Conservation (phyloP, 2,888 invertebrate genomes). For the Dascillus cervinus region DNA sequence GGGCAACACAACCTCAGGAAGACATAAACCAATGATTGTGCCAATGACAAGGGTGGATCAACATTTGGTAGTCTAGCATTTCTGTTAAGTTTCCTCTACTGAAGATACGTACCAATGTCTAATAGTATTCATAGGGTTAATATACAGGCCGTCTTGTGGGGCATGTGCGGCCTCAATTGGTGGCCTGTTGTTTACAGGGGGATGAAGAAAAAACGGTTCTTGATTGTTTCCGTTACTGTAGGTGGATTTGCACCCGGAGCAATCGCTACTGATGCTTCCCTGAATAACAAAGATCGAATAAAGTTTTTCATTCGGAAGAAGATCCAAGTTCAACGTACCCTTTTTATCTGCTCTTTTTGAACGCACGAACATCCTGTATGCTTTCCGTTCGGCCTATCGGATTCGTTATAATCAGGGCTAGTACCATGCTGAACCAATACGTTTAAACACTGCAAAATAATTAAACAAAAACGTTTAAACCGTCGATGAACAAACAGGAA, state of each 20-base stretch:
- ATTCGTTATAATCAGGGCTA: conserved; percentile 53
- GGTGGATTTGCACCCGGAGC: conserved; percentile 38
- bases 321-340: conserved; percentile 30
- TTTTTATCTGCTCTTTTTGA: conserved; percentile 38
- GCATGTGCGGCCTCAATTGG: conserved; percentile 41
- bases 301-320: not conserved
- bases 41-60: too few relatives aligned
- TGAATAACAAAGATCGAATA: conserved; percentile 17
- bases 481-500: too few relatives aligned
- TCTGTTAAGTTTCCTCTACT: too few relatives aligned
- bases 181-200: conserved; percentile 44
- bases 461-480: too few relatives aligned
- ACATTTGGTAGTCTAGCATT: too few relatives aligned
- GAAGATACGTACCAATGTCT: conserved; percentile 37
- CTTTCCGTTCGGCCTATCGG: conserved; percentile 36
- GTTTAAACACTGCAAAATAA: conserved; percentile 70
- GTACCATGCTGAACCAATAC: conserved; percentile 75
- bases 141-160: conserved; percentile 73
- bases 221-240: conserved; percentile 31
- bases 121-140: conserved; percentile 67
- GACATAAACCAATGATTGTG: too few relatives aligned
- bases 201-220: conserved; percentile 72
- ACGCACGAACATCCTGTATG: conserved; percentile 42
- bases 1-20: too few relatives aligned
- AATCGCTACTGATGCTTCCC: conserved; percentile 33